A percentile compares a stretch with the other conserved stretches of the same genome.
These are phyloP conservation scores for Anguilla marmorata DNA, from an alignment of 2,797 vertebrate species.

Conservation along the genomic window DNA sequence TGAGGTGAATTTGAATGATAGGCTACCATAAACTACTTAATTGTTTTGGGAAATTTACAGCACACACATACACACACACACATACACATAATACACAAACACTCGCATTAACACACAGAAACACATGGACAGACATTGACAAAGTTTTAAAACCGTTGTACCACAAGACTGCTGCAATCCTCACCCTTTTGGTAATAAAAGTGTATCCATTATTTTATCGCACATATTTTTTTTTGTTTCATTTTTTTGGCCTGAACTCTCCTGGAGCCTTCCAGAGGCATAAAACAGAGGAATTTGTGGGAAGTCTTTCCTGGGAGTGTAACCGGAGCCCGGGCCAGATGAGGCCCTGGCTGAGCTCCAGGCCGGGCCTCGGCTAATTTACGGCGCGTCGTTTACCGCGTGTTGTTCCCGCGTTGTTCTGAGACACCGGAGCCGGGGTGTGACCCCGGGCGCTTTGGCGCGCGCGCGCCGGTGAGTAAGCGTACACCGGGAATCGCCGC, in stretches of 20 bases:
- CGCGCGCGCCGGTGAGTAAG: conserved; percentile 56
- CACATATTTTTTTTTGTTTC: not conserved
- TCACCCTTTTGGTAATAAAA: not conserved
- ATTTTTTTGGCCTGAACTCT: not conserved
- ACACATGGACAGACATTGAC: too few relatives aligned
- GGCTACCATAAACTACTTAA: too few relatives aligned
- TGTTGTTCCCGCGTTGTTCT: conserved; percentile 45
- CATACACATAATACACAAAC: too few relatives aligned
- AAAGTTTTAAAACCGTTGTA: not conserved
- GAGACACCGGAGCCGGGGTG: conserved; percentile 44
- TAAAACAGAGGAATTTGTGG: conserved; percentile 31
- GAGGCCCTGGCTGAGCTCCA: conserved; percentile 39
- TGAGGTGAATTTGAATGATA: too few relatives aligned
- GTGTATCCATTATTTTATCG: conserved; percentile 10
- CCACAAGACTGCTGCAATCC: not conserved
- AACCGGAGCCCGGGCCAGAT: conserved; percentile 29
- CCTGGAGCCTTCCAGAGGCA: conserved; percentile 16
- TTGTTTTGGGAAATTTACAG: too few relatives aligned
- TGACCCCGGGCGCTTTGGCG: conserved; percentile 53
- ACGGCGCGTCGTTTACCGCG: conserved; percentile 20
- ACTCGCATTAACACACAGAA: too few relatives aligned
- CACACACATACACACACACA: too few relatives aligned
- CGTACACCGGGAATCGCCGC: conserved; percentile 56
- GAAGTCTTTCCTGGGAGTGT: conserved; percentile 40
- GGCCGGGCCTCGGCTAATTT: conserved; percentile 30